phyloP scores from a whole-genome alignment of 2,797 vertebrate genomes.

The Hirundo rustica region DNA sequence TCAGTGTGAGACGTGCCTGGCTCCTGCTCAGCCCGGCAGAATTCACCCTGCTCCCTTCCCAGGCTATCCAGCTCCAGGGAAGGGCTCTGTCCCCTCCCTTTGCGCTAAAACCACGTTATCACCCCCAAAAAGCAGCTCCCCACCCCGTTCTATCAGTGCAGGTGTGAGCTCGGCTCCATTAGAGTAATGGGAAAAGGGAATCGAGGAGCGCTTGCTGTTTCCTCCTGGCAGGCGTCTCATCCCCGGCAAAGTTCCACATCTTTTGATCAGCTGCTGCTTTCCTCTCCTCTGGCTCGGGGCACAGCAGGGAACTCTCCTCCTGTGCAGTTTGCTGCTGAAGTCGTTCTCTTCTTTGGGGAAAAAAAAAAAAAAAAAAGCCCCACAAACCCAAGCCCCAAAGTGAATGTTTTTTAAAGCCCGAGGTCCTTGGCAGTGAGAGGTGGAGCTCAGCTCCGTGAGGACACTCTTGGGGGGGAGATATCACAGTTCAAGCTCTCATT shows the following conservation, averaged over 20 bases:
- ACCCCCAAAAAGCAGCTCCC: background rate
- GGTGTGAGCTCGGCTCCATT: background rate
- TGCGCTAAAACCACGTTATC: background rate
- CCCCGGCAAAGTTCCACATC: background rate
- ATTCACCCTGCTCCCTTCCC: background rate
- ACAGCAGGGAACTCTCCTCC: background rate
- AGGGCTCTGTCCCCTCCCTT: background rate
- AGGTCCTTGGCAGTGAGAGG: background rate
- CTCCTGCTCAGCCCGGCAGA: background rate
- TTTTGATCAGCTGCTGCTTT: conserved; percentile 2
- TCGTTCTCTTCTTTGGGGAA: background rate
- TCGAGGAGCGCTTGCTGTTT: background rate
- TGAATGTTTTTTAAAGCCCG: background rate
- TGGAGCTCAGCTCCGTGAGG: background rate
- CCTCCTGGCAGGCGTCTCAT: background rate
- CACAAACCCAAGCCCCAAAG: background rate
- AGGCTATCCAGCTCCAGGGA: background rate
- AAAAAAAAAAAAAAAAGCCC: background rate
- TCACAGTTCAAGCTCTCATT: fast-evolving
- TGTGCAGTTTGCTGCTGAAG: background rate
- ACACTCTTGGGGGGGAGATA: background rate
- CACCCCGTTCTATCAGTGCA: background rate
- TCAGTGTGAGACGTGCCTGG: background rate
- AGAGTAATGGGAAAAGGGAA: background rate
- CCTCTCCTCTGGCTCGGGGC: background rate